Base-by-base conservation (phyloP, 2,888 invertebrate species). In the Diaprepes abbreviatus region DNA sequence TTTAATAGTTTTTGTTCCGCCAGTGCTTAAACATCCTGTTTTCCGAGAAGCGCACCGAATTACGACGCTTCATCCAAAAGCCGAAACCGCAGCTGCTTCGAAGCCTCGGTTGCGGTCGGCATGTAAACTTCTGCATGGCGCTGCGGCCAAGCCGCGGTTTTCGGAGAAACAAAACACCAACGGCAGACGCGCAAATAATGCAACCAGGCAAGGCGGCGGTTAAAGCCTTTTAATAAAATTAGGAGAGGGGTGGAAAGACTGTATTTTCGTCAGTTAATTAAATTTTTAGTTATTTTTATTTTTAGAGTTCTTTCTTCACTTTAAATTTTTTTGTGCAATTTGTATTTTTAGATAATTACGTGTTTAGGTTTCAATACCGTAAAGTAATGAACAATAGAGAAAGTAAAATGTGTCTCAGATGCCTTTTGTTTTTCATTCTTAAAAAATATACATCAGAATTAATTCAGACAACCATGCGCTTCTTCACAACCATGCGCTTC, bases 61-160 rank as follows among this genome's bases (percentile, higher is more conserved):
- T 66, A 66, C 66, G 66, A 50, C 59, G 57, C 68, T 58, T 45
- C 48, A 68, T 62, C 69, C 60, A 43, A 66, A 66, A 62, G 67
- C 35, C 67, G 54, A 57, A 63, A 73, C 74, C 81, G 79, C 80
- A 79, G 79, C 78, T 78, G 76, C 76, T 78, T 79, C 80, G 76
- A 72, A 74, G 81, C 81, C 80, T 76, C 77, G 78, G 80, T 75
- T 81, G 81, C 79, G 81, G 83, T 82, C 59, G 50, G 38, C 69
- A 81, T 81, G 82, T 82, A 82, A 82, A 83, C 82, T 82, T 80
- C 81, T 80, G 50, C 48, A 66, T 58, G 66, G 66, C 79, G 81
- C 79, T 77, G 81, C 77, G 82, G 82, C 79, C 75, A 76, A 76
- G 78, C 78, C 76, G 80, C 79, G 82, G 77, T 74, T 71, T 66